Percentiles rank a stretch among this genome's conserved stretches.
Conservation (phyloP, 1,140 invertebrate species). For the Trachymyrmex cornetzi region DNA sequence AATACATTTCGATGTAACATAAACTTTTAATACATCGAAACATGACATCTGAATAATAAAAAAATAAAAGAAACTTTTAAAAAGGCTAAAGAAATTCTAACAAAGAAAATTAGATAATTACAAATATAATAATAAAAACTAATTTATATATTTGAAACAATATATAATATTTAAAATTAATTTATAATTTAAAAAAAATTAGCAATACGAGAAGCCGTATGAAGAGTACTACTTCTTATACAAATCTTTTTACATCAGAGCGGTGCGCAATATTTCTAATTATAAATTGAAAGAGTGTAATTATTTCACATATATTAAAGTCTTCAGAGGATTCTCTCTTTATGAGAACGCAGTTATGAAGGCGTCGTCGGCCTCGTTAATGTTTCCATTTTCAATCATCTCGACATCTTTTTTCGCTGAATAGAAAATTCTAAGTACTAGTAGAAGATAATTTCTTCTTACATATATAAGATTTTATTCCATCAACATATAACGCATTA, state of each 20-base stretch:
- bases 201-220: neutral
- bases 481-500: neutral
- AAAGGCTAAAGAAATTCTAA: neutral
- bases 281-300: slow-evolving; percentile 28
- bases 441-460: slow-evolving; percentile 29
- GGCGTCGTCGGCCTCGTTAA: neutral
- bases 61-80: neutral
- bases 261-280: slow-evolving; percentile 2
- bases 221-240: neutral
- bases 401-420: neutral
- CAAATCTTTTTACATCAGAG: neutral
- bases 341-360: slow-evolving; percentile 15
- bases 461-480: neutral
- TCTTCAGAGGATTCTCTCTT: neutral
- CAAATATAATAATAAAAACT: neutral
- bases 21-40: neutral
- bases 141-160: slow-evolving; percentile 5
- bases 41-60: neutral
- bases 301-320: slow-evolving; percentile 25
- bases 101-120: neutral
- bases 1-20: neutral
- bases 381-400: neutral
- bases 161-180: slow-evolving; percentile 9
- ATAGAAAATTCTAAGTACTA: neutral
- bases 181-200: slow-evolving; percentile 19